These are phyloP conservation scores for Hemaris fuciformis DNA, from an alignment of 2,888 invertebrate species.

Conservation along the genomic window DNA sequence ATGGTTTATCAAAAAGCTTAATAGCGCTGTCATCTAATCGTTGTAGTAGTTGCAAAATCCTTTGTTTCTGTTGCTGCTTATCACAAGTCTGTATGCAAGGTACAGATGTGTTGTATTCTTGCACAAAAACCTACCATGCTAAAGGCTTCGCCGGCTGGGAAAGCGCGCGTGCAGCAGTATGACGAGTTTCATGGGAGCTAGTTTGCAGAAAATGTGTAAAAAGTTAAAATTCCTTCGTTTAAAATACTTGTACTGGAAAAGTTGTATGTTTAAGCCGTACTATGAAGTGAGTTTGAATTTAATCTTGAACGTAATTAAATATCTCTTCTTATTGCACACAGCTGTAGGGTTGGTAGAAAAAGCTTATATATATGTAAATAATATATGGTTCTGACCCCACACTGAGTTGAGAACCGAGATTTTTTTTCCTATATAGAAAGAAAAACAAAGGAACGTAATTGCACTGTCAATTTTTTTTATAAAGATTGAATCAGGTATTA, in stretches of 20 bases:
- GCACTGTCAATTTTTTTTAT: too few species aligned
- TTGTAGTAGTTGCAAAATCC: background rate
- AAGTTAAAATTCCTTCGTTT: background rate
- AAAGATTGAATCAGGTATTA: too few species aligned
- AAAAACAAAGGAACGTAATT: too few species aligned
- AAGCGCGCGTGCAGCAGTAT: background rate
- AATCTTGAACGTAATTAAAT: too few species aligned
- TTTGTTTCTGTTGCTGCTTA: background rate
- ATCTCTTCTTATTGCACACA: too few species aligned
- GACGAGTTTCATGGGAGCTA: background rate
- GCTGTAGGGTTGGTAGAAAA: too few species aligned
- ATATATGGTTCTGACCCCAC: too few species aligned
- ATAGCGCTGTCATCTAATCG: background rate
- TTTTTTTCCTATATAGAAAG: too few species aligned
- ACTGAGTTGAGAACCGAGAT: too few species aligned
- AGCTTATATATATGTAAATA: too few species aligned
- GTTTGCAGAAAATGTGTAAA: background rate
- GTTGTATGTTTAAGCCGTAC: background rate
- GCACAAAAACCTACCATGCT: background rate
- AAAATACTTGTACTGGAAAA: background rate
- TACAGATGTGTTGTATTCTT: background rate
- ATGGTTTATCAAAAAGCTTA: background rate
- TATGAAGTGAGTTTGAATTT: background rate
- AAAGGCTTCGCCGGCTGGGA: background rate
- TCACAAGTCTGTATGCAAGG: background rate